Evolutionary conservation across 2,797 vertebrate genomes (phyloP).

Genomic region (Spheniscus humboldti): DNA sequence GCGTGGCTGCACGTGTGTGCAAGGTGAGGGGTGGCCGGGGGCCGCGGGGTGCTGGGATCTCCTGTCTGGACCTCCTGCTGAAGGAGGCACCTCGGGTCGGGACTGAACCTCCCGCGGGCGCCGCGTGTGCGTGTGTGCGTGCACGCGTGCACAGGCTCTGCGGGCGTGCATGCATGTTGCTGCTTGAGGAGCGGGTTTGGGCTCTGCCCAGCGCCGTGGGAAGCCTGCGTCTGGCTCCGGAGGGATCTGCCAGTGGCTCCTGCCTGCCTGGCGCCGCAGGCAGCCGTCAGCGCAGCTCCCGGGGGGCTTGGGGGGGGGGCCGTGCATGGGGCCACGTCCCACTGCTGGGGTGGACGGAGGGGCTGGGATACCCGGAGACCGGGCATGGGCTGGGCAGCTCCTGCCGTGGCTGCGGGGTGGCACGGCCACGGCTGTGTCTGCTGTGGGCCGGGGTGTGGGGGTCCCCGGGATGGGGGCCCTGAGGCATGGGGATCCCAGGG

Average conservation of each 20-base stretch:
- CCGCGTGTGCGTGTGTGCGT: neutral
- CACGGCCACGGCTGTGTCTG: neutral
- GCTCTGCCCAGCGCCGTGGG: neutral
- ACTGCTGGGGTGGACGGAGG: neutral
- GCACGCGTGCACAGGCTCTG: too few relatives aligned
- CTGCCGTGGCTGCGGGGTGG: fast-evolving
- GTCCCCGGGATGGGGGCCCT: neutral
- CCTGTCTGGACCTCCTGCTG: neutral
- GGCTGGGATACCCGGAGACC: neutral
- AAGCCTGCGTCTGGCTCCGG: neutral
- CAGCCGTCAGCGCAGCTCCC: neutral
- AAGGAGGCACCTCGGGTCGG: neutral
- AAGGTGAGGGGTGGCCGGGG: neutral
- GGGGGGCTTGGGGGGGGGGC: neutral
- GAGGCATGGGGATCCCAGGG: neutral
- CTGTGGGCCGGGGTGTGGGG: neutral
- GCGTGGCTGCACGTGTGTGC: too few relatives aligned
- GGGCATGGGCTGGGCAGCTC: neutral
- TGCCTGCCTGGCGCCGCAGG: neutral
- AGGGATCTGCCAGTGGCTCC: neutral
- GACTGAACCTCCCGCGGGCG: neutral
- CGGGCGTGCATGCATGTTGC: neutral
- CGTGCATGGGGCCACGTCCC: neutral
- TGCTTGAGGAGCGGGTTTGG: neutral
- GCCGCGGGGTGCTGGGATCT: too few relatives aligned